Evolutionary conservation across 1,140 invertebrate genomes (phyloP).

Genomic region (Ridgeia piscesae): DNA sequence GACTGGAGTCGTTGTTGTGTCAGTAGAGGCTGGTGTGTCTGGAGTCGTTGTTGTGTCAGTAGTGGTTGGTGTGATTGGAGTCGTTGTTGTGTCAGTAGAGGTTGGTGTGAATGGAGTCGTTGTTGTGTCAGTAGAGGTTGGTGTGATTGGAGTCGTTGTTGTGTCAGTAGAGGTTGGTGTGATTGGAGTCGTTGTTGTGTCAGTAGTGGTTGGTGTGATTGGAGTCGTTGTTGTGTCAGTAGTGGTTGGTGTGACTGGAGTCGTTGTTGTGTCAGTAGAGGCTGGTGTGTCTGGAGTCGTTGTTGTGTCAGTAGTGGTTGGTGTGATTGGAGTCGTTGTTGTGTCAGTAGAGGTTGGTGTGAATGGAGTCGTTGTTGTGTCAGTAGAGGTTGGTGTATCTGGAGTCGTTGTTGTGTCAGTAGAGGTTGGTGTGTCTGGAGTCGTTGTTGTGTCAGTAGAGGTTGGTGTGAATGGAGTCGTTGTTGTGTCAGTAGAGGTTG

Average conservation of each 20-base stretch:
- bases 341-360: neutral
- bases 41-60: neutral
- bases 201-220: neutral
- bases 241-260: neutral
- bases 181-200: neutral
- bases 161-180: neutral
- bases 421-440: neutral
- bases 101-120: neutral
- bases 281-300: neutral
- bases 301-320: neutral
- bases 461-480: neutral
- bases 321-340: neutral
- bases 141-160: neutral
- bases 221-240: neutral
- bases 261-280: neutral
- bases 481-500: neutral
- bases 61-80: neutral
- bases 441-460: neutral
- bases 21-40: neutral
- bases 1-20: neutral
- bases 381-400: neutral
- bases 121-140: neutral
- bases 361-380: neutral
- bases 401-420: neutral
- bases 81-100: neutral